Conservation (phyloP, 2,888 invertebrate species). For the Acheta domesticus region DNA sequence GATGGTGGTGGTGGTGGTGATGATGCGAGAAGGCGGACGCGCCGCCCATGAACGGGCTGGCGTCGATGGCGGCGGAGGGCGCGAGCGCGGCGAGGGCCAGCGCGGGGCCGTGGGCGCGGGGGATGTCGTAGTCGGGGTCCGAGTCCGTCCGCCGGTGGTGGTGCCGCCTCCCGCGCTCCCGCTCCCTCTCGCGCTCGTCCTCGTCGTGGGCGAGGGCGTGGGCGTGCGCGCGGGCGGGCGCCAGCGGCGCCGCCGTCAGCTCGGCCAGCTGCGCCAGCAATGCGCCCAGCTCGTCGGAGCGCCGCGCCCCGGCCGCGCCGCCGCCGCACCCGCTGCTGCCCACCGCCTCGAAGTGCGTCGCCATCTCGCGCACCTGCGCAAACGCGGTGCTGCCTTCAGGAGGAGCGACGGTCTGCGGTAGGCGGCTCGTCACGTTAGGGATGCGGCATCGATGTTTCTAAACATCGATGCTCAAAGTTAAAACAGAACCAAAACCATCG, state of each 20-base stretch:
- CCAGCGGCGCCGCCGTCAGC: background rate
- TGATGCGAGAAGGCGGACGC: background rate
- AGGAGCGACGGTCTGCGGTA: too few relatives aligned
- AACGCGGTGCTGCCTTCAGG: too few relatives aligned
- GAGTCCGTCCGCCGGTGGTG: background rate
- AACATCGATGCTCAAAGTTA: too few relatives aligned
- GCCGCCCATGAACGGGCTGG: background rate
- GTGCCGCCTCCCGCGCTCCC: background rate
- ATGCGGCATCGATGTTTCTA: too few relatives aligned
- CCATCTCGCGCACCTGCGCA: background rate
- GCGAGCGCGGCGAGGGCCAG: background rate
- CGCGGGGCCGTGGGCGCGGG: background rate
- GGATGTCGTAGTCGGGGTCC: constrained; percentile 18
- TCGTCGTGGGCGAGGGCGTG: background rate
- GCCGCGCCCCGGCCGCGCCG: background rate
- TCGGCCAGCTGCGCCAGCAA: background rate
- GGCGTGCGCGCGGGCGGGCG: background rate
- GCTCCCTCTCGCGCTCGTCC: background rate
- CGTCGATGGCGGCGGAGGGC: constrained; percentile 6
- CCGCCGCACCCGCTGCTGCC: background rate
- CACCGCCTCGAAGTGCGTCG: background rate
- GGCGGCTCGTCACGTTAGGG: too few relatives aligned
- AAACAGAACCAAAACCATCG: too few relatives aligned
- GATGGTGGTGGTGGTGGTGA: background rate
- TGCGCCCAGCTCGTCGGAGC: background rate